Evolutionary conservation across 1,140 invertebrate species (phyloP).

Genomic region (Phymorhynchus buccinoides): DNA sequence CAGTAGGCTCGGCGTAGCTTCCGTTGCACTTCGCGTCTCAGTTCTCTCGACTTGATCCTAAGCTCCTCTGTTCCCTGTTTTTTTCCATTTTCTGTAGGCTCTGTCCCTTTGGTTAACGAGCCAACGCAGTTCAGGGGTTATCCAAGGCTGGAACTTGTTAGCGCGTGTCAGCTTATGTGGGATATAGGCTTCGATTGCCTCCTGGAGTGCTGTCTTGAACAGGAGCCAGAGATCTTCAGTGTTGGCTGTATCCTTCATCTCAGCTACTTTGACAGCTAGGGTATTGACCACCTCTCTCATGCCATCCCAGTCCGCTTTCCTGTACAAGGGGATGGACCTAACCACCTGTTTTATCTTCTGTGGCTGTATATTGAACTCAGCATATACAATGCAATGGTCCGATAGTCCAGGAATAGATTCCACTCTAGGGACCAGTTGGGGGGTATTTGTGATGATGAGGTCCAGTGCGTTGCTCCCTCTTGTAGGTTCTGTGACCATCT

Average conservation of each 20-base stretch:
- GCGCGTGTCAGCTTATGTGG: not conserved
- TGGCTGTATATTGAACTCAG: not conserved
- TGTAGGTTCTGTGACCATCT: not conserved
- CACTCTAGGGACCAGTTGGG: not conserved
- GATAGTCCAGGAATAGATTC: not conserved
- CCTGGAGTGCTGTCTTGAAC: not conserved
- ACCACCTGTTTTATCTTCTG: not conserved
- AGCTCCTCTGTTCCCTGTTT: not conserved
- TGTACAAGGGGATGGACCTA: not conserved
- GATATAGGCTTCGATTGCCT: not conserved
- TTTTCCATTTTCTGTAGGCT: not conserved
- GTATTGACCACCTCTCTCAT: not conserved
- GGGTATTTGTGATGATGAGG: not conserved
- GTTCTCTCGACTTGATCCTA: not conserved
- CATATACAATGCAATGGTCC: not conserved
- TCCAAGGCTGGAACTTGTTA: not conserved
- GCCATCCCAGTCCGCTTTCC: not conserved
- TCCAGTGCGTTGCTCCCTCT: not conserved
- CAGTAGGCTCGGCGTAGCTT: not conserved
- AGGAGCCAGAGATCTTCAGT: not conserved
- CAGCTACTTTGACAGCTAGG: not conserved
- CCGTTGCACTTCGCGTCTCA: not conserved
- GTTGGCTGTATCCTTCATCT: not conserved
- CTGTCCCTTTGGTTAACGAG: not conserved
- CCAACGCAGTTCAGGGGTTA: not conserved